Evolutionary conservation across 2,113 vertebrate genomes (phyloP).

Genomic region (Hemichromis elongatus): DNA sequence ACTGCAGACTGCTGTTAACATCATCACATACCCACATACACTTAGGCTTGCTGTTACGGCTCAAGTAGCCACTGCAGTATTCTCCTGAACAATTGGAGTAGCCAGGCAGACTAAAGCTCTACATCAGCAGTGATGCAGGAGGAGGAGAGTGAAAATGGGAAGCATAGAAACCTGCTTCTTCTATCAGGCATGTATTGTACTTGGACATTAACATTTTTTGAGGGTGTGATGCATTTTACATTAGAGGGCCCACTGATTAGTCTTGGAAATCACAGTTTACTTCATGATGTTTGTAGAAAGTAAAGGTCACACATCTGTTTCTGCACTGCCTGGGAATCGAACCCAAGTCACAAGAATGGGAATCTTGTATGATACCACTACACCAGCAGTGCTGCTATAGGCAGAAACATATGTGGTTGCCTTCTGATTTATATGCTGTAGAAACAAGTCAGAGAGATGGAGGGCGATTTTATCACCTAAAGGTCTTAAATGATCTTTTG

Average conservation of each 20-base stretch:
- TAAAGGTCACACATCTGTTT: accelerated
- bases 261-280: neutral
- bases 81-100: neutral
- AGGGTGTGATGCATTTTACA: accelerated
- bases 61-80: neutral
- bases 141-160: accelerated
- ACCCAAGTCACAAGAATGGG: accelerated
- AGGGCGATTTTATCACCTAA: neutral
- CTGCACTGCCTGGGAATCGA: neutral
- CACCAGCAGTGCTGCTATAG: neutral
- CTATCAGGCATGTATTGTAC: neutral
- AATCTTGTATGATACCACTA: accelerated
- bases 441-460: neutral
- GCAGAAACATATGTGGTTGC: accelerated
- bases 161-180: neutral
- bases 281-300: neutral
- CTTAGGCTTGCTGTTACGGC: neutral
- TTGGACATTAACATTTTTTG: accelerated
- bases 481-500: neutral
- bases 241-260: neutral
- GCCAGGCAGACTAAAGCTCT: neutral
- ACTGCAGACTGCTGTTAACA: neutral
- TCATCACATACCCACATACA: neutral
- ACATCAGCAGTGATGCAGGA: neutral
- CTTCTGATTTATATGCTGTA: accelerated